Conservation (phyloP, 2,888 invertebrate species). For the Copidosoma aretas region DNA sequence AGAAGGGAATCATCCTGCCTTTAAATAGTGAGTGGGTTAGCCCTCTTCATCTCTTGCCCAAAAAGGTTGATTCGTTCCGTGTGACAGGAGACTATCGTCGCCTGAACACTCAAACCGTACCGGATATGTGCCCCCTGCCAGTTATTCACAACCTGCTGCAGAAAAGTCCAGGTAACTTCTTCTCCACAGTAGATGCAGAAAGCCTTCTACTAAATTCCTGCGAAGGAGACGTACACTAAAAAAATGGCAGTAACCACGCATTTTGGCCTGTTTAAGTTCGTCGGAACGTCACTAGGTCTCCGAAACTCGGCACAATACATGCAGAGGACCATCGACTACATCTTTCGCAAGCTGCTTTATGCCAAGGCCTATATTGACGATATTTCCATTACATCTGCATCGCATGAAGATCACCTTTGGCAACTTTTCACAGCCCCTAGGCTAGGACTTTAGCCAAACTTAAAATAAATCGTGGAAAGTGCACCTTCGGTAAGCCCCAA, state of each 20-base stretch:
- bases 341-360: background rate
- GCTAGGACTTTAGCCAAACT: background rate
- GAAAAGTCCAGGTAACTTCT: no score
- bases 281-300: constrained; percentile 30
- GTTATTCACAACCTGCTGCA: no score
- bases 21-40: no score
- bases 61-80: no score
- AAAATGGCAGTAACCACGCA: constrained; percentile 31
- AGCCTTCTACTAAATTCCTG: constrained; percentile 25
- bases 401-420: constrained; percentile 7
- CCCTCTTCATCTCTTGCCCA: no score
- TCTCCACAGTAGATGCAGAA: no score
- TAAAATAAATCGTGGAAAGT: background rate
- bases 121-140: no score
- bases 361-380: background rate
- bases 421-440: constrained; percentile 8
- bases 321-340: constrained; percentile 28
- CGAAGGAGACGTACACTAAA: constrained; percentile 26
- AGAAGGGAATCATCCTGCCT: no score
- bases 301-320: constrained; percentile 32
- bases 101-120: no score
- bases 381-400: background rate
- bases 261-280: constrained; percentile 20
- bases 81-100: no score
- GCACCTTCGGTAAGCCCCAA: background rate